A percentile compares a stretch with the other conserved stretches of the same genome.
Conservation (phyloP, 2,797 vertebrate species). For the Cossypha caffra region DNA sequence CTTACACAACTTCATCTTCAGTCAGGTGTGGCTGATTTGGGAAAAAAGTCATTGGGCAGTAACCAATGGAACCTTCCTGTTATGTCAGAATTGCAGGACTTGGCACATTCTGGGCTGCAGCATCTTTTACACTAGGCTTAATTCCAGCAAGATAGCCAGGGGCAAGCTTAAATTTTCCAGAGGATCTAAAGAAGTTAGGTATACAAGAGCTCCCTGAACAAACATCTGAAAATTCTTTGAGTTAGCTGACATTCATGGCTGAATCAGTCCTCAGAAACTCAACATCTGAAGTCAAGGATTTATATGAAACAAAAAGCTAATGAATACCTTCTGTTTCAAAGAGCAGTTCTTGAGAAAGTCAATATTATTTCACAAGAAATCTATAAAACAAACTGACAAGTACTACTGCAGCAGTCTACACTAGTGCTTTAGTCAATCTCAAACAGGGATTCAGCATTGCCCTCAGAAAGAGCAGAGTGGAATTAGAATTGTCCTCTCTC, state of each 20-base stretch:
- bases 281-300: not conserved
- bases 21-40: not conserved
- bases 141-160: not conserved
- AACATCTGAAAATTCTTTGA: not conserved
- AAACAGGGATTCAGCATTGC: not conserved
- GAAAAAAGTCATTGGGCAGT: not conserved
- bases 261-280: not conserved
- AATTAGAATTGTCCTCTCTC: not conserved
- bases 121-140: not conserved
- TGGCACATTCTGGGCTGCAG: not conserved
- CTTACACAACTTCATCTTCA: not conserved
- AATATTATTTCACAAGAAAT: constrained; percentile 56
- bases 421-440: not conserved
- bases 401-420: not conserved
- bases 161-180: not conserved
- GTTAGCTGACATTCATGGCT: not conserved
- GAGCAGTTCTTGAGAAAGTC: constrained; percentile 28
- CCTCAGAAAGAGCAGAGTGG: not conserved
- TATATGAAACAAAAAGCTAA: constrained; percentile 26
- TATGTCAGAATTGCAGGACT: not conserved
- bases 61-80: not conserved
- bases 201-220: not conserved
- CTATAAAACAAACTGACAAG: constrained; percentile 50
- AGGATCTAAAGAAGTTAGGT: not conserved
- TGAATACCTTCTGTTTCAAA: constrained; percentile 32